phyloP scores from a whole-genome alignment of 2,888 invertebrate genomes.

The Odontothrips loti region DNA sequence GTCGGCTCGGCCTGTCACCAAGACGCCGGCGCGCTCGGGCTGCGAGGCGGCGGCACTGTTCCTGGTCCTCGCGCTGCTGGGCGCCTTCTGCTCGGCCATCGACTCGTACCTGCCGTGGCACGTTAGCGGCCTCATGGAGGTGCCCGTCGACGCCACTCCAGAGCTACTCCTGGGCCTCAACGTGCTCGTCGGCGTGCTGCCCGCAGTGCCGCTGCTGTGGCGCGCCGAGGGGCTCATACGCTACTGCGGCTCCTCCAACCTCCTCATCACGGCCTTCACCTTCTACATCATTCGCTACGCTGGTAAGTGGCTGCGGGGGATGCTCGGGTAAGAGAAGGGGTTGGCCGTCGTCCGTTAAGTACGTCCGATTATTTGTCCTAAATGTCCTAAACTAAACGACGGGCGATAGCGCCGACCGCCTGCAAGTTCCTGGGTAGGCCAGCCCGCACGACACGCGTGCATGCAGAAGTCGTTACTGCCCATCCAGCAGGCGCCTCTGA shows the following conservation, averaged over 20 bases:
- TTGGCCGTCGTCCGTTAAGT: too few species aligned
- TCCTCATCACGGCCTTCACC: constrained; percentile 76
- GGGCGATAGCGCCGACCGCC: too few species aligned
- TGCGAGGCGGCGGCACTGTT: constrained; percentile 68
- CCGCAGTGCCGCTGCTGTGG: constrained; percentile 66
- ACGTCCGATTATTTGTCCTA: too few species aligned
- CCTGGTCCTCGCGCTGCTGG: constrained; percentile 64
- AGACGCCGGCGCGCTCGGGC: constrained; percentile 44
- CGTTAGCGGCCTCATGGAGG: constrained; percentile 40
- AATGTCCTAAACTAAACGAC: too few species aligned
- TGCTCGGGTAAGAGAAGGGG: too few species aligned
- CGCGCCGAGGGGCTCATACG: constrained; percentile 79
- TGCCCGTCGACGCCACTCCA: constrained; percentile 37
- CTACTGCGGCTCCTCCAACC: constrained; percentile 76
- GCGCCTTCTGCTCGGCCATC: constrained; percentile 74
- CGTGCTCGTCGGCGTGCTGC: constrained; percentile 62
- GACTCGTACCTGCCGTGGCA: constrained; percentile 73
- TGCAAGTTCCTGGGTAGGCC: too few species aligned
- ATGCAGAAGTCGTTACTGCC: too few species aligned
- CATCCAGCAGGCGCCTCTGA: too few species aligned
- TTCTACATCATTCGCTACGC: constrained; percentile 73
- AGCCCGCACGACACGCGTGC: too few species aligned
- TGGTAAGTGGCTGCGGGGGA: constrained; percentile 49
- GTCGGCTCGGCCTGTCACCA: constrained; percentile 29
- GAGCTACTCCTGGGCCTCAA: constrained; percentile 61